phyloP scores from a whole-genome alignment of 2,797 vertebrate species.

The Rhinella marina region DNA sequence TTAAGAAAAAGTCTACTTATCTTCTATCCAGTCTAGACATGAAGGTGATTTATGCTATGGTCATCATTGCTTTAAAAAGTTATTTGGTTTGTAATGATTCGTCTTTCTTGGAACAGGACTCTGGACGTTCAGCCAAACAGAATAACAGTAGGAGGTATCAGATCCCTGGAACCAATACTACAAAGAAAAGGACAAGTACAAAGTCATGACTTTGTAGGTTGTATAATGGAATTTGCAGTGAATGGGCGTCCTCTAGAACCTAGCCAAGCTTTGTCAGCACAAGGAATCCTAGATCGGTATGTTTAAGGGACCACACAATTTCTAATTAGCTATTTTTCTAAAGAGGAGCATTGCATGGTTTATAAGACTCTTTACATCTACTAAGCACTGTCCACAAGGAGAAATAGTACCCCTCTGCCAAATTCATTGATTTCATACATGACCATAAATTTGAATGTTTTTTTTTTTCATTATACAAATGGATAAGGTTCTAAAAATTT shows the following conservation, averaged over 20 bases:
- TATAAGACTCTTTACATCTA: too few relatives aligned
- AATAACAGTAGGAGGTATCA: slow-evolving; percentile 92
- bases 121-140: slow-evolving; percentile 94
- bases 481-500: not conserved
- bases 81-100: slow-evolving; percentile 49
- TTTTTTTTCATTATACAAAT: not conserved
- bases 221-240: slow-evolving; percentile 97
- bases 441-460: not conserved
- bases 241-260: slow-evolving; percentile 97
- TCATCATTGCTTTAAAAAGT: slow-evolving; percentile 20
- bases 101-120: slow-evolving; percentile 78
- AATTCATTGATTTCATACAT: slow-evolving; percentile 33
- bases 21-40: slow-evolving; percentile 49
- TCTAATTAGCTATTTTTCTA: too few relatives aligned
- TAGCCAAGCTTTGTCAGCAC: slow-evolving; percentile 90
- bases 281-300: slow-evolving; percentile 93
- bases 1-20: slow-evolving; percentile 24
- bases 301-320: slow-evolving; percentile 57
- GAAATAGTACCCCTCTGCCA: too few relatives aligned
- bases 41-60: slow-evolving; percentile 53
- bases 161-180: slow-evolving; percentile 87
- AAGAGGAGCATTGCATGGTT: too few relatives aligned
- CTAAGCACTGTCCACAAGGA: too few relatives aligned
- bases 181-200: slow-evolving; percentile 90
- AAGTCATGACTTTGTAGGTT: slow-evolving; percentile 95